These are phyloP conservation scores for Drosophila borealis DNA, from an alignment of 2,888 invertebrate genomes.

Conservation along the genomic window DNA sequence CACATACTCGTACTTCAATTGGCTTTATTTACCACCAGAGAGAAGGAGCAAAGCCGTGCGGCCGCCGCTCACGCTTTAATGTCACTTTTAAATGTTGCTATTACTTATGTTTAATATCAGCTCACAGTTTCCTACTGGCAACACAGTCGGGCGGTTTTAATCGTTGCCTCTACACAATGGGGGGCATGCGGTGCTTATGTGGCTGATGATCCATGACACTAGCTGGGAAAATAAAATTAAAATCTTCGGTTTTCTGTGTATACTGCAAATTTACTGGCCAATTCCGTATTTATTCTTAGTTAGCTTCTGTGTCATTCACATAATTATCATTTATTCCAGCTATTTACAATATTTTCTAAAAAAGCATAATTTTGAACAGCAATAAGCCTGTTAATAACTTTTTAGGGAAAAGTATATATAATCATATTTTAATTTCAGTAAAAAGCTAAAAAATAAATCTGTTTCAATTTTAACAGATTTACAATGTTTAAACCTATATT, in stretches of 20 bases:
- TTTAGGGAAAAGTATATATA: too few relatives aligned
- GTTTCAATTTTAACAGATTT: too few relatives aligned
- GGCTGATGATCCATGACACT: slow-evolving; percentile 24
- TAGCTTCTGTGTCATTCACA: too few relatives aligned
- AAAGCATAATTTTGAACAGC: too few relatives aligned
- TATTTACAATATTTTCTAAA: too few relatives aligned
- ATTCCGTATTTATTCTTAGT: too few relatives aligned
- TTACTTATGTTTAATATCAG: slow-evolving; percentile 60
- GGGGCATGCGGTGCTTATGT: background rate
- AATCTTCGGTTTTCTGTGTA: background rate
- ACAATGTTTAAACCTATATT: too few relatives aligned
- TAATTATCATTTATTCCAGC: too few relatives aligned
- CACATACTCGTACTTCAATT: slow-evolving; percentile 55
- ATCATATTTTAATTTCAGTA: too few relatives aligned
- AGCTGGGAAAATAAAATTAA: background rate
- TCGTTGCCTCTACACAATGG: slow-evolving; percentile 10
- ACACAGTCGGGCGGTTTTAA: slow-evolving; percentile 5
- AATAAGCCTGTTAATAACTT: too few relatives aligned
- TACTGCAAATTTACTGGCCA: background rate
- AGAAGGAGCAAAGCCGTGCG: background rate
- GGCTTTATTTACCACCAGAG: slow-evolving; percentile 58
- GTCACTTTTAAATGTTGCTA: slow-evolving; percentile 54
- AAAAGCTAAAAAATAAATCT: too few relatives aligned
- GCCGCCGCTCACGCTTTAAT: slow-evolving; percentile 48
- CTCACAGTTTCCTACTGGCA: slow-evolving; percentile 23